Percentiles rank a stretch among this genome's conserved stretches.
phyloP scores from a whole-genome alignment of 2,113 vertebrate species.

The Tachysurus vachellii region DNA sequence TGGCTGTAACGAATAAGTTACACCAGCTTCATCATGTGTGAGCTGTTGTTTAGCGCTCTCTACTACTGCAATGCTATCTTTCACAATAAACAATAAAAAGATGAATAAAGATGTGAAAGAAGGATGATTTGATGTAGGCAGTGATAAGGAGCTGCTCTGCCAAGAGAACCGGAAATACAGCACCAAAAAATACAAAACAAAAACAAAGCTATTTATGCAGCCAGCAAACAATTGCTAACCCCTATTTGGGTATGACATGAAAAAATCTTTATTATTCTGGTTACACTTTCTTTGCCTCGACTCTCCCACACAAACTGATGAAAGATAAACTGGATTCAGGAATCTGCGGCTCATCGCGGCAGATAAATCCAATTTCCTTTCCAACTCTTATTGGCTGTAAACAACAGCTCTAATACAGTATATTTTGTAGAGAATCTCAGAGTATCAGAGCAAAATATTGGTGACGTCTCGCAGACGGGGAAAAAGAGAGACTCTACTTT shows the following conservation, averaged over 20 bases:
- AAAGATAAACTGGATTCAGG: not conserved
- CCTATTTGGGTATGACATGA: not conserved
- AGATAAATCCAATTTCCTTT: not conserved
- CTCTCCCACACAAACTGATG: not conserved
- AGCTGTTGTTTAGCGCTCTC: not conserved
- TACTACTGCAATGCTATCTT: not conserved
- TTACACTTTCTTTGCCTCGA: not conserved
- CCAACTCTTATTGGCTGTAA: not conserved
- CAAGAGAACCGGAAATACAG: not conserved
- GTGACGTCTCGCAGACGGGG: not conserved
- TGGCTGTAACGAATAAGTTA: too few relatives aligned
- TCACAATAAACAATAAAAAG: not conserved
- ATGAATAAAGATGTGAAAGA: not conserved
- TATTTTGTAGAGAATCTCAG: not conserved
- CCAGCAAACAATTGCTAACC: not conserved
- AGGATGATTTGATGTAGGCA: not conserved
- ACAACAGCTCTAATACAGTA: not conserved
- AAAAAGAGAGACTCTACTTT: not conserved
- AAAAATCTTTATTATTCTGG: not conserved
- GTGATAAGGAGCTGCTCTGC: not conserved
- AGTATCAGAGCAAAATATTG: not conserved
- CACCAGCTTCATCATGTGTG: not conserved
- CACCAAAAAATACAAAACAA: too few relatives aligned
- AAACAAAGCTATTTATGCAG: too few relatives aligned
- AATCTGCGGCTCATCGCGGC: not conserved